A percentile compares a stretch with the other conserved stretches of the same genome.
phyloP scores from a whole-genome alignment of 2,113 vertebrate species.

The Tachysurus vachellii region DNA sequence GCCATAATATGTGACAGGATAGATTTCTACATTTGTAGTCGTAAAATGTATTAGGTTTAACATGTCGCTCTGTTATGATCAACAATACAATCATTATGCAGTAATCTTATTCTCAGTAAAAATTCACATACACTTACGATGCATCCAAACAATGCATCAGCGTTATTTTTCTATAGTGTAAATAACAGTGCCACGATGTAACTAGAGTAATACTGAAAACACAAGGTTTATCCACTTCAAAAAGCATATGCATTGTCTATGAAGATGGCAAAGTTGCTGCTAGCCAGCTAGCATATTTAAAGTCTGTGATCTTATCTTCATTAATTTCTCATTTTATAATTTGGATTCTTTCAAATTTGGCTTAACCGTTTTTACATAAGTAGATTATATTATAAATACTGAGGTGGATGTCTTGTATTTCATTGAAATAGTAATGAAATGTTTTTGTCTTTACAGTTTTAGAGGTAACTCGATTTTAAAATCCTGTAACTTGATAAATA shows the following conservation, averaged over 20 bases:
- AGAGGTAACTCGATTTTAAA: background rate
- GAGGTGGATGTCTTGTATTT: background rate
- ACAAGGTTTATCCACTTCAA: background rate
- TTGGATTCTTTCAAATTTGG: background rate
- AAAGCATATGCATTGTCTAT: background rate
- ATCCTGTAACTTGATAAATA: background rate
- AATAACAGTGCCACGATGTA: background rate
- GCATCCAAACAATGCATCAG: background rate
- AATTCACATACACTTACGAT: background rate
- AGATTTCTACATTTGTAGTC: background rate
- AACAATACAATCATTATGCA: background rate
- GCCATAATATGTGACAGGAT: background rate
- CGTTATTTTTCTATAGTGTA: background rate
- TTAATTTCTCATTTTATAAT: background rate
- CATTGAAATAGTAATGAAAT: background rate
- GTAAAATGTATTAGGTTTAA: background rate
- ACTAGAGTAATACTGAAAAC: background rate
- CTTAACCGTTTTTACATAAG: background rate
- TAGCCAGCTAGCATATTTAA: background rate
- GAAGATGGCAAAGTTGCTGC: background rate
- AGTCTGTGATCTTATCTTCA: background rate
- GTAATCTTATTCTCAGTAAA: background rate
- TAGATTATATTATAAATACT: background rate
- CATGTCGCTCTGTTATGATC: background rate
- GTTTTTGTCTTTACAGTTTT: background rate